A percentile compares a stretch with the other conserved stretches of the same genome.
Conservation (phyloP, 2,113 vertebrate genomes). For the Megaceryle maxima region DNA sequence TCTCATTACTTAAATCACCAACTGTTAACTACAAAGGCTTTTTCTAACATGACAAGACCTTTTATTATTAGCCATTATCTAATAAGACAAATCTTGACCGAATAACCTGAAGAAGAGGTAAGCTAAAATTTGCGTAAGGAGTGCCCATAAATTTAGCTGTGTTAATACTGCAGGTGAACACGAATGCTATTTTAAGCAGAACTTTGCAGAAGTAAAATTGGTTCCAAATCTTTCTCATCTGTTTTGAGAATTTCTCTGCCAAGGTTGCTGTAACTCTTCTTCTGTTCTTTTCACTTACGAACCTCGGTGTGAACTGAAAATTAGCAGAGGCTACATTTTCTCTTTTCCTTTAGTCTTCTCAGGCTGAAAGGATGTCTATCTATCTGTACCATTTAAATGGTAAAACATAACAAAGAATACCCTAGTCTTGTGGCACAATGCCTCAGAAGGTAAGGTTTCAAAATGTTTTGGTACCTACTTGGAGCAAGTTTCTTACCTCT, state of each 20-base stretch:
- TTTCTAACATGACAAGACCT: not conserved
- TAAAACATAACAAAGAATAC: not conserved
- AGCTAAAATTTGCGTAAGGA: not conserved
- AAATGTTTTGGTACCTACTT: not conserved
- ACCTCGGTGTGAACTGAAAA: not conserved
- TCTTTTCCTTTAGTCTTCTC: not conserved
- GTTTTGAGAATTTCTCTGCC: not conserved
- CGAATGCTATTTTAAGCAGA: not conserved
- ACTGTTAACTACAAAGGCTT: not conserved
- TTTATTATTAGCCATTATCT: constrained; percentile 34
- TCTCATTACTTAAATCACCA: constrained; percentile 23
- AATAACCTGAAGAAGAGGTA: constrained; percentile 18
- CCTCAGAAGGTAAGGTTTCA: not conserved
- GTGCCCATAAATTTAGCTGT: not conserved
- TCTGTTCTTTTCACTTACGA: not conserved
- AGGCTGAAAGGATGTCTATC: not conserved
- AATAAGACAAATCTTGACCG: constrained; percentile 28
- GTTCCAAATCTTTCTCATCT: not conserved
- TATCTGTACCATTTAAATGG: not conserved
- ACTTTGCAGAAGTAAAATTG: not conserved
- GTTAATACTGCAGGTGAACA: not conserved
- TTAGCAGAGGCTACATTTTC: not conserved
- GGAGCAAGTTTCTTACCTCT: not conserved
- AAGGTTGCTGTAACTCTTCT: not conserved
- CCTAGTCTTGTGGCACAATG: not conserved